These are phyloP conservation scores for Eupithecia centaureata DNA, from an alignment of 2,888 invertebrate genomes.

Conservation along the genomic window DNA sequence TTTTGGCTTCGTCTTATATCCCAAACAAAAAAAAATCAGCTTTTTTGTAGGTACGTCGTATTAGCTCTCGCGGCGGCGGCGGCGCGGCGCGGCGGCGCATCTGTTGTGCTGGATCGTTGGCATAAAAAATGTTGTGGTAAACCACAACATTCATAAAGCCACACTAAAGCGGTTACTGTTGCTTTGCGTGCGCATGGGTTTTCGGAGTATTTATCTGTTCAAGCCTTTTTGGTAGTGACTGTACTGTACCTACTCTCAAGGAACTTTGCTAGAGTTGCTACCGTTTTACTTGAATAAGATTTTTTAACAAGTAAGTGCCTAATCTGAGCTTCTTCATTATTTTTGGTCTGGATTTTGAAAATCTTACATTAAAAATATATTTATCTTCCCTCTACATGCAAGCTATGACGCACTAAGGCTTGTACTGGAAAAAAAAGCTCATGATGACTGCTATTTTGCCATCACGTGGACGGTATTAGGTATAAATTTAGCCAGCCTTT, in stretches of 20 bases:
- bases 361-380: not conserved
- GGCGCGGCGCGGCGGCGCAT: not conserved
- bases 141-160: no score
- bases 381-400: not conserved
- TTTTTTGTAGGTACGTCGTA: not conserved
- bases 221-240: not conserved
- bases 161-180: not conserved
- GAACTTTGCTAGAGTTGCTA: constrained; percentile 13
- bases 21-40: no score
- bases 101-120: not conserved
- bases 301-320: constrained; percentile 4
- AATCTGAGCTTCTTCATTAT: not conserved
- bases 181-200: not conserved
- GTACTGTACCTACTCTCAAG: not conserved
- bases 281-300: constrained; percentile 1
- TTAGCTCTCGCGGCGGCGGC: no score
- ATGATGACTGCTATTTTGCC: not conserved
- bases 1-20: no score
- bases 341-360: not conserved
- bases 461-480: not conserved
- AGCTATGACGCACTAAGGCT: no score
- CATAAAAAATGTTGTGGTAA: not conserved
- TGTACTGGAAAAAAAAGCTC: not conserved
- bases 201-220: not conserved
- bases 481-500: not conserved